Conservation (phyloP, 2,888 invertebrate genomes). For the Pollenia griseotomentosa region DNA sequence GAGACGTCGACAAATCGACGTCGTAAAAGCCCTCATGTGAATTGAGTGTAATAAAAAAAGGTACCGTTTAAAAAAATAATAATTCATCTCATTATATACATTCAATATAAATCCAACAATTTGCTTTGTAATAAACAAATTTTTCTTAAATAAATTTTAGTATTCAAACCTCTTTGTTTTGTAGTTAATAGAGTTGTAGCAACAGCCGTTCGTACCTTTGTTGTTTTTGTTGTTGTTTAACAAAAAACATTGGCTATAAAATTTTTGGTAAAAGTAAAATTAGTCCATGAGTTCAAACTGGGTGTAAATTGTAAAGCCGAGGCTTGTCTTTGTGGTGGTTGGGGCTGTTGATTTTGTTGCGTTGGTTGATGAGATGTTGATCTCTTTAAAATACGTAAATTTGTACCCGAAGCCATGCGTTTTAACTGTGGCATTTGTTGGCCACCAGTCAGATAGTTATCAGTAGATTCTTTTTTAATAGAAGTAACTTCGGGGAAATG, state of each 20-base stretch:
- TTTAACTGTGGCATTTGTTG: conserved; percentile 75
- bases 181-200: background rate
- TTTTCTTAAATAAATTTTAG: conserved; percentile 1
- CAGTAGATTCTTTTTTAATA: conserved; percentile 45
- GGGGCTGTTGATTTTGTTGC: conserved; percentile 57
- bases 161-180: conserved; percentile 38
- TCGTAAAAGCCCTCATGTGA: too few species aligned
- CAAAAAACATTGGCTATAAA: conserved; percentile 84
- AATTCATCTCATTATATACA: conserved; percentile 45
- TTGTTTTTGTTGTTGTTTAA: conserved; percentile 74
- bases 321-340: conserved; percentile 69
- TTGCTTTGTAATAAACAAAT: conserved; percentile 15
- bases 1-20: too few species aligned
- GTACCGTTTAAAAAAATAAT: conserved; percentile 42
- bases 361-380: conserved; percentile 78
- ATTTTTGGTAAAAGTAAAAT: conserved; percentile 84
- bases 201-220: background rate
- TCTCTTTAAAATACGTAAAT: conserved; percentile 79
- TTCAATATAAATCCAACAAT: conserved; percentile 37
- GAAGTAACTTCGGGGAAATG: conserved; percentile 67
- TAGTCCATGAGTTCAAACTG: conserved; percentile 84
- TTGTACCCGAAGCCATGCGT: conserved; percentile 81
- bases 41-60: too few species aligned
- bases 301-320: conserved; percentile 80
- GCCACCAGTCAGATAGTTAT: background rate